These are phyloP conservation scores for Columba janthina DNA, from an alignment of 2,113 vertebrate genomes.

Conservation along the genomic window DNA sequence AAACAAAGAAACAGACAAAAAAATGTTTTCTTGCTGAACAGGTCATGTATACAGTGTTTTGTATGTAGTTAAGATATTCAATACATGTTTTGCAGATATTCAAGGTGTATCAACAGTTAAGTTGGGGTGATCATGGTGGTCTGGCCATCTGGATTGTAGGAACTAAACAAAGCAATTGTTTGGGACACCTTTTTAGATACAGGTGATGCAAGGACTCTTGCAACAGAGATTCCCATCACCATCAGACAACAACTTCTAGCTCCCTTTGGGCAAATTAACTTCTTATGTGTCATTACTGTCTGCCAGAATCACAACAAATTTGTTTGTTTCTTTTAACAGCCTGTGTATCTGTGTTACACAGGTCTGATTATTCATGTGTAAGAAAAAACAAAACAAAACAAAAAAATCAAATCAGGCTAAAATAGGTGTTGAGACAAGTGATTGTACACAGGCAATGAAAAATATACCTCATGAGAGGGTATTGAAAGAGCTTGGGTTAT, in stretches of 20 bases:
- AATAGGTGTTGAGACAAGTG: background rate
- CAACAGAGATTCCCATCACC: background rate
- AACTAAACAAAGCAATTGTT: background rate
- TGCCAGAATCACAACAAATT: background rate
- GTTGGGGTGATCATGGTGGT: background rate
- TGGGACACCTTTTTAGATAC: background rate
- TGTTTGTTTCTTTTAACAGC: background rate
- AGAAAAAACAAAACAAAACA: background rate
- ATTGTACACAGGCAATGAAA: background rate
- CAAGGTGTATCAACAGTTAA: background rate
- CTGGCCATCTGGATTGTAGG: background rate
- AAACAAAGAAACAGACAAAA: background rate
- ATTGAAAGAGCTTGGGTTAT: background rate
- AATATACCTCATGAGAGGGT: background rate
- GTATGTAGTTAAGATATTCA: background rate
- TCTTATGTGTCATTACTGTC: background rate
- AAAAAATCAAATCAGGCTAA: background rate
- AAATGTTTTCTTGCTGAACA: background rate
- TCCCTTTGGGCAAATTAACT: background rate
- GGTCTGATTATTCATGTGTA: background rate
- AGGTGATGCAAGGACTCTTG: background rate
- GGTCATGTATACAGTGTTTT: background rate
- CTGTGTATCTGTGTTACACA: background rate
- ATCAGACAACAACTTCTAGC: background rate
- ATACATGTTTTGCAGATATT: accelerated